phyloP scores from a whole-genome alignment of 2,113 vertebrate genomes.

The Taurulus bubalis region DNA sequence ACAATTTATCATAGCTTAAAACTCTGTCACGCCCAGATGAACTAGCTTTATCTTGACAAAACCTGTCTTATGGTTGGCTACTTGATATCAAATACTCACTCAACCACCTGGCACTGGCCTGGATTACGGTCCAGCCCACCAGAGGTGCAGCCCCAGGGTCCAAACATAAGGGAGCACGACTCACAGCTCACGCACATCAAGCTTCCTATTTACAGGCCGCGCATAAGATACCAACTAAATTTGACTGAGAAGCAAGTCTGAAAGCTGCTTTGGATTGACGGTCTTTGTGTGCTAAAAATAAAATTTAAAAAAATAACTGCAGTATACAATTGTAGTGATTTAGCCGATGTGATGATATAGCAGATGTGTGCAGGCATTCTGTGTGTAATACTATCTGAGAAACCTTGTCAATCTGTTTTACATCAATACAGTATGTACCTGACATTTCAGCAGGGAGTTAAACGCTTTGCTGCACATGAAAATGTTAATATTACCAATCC shows the following conservation, averaged over 20 bases:
- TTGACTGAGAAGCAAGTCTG: conserved; percentile 1
- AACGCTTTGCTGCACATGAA: not conserved
- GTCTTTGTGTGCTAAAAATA: not conserved
- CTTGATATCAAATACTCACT: conserved; percentile 58
- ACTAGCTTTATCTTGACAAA: conserved; percentile 65
- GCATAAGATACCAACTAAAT: not conserved
- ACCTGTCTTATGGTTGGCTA: conserved; percentile 55
- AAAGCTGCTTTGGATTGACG: conserved; percentile 18
- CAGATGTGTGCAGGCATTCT: not conserved
- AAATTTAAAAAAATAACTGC: not conserved
- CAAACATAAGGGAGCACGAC: conserved; percentile 14
- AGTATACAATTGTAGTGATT: not conserved
- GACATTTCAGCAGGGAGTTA: not conserved
- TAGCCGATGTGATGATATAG: not conserved
- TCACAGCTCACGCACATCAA: conserved; percentile 14
- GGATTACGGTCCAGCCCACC: conserved; percentile 28
- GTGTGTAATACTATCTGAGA: not conserved
- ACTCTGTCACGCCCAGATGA: conserved; percentile 43
- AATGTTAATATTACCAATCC: not conserved
- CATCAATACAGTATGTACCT: not conserved
- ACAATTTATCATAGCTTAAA: conserved; percentile 70
- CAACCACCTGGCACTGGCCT: conserved; percentile 40
- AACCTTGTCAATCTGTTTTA: not conserved
- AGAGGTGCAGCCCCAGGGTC: conserved; percentile 13
- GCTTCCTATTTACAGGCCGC: conserved; percentile 11